Conservation (phyloP, 2,888 invertebrate species). For the Mythimna pallens region DNA sequence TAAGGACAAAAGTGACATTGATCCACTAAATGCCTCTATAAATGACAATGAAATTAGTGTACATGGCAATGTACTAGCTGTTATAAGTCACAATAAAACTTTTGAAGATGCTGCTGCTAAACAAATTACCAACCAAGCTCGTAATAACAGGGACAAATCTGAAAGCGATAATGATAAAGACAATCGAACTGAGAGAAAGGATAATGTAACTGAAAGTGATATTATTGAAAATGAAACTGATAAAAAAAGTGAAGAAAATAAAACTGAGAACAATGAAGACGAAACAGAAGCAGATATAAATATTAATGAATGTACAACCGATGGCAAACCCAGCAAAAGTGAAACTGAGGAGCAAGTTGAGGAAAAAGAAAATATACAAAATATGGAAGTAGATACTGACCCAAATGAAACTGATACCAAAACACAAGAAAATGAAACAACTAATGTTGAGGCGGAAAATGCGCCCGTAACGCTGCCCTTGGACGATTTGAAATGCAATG, state of each 20-base stretch:
- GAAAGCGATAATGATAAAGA: slow-evolving; percentile 12
- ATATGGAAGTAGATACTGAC: slow-evolving; percentile 27
- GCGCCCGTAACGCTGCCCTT: neutral
- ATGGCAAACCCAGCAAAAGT: slow-evolving; percentile 6
- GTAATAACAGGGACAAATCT: slow-evolving; percentile 5
- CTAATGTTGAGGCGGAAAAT: slow-evolving; percentile 6
- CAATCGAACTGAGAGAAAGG: slow-evolving; percentile 33
- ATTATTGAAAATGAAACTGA: slow-evolving; percentile 26
- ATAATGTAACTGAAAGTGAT: slow-evolving; percentile 21
- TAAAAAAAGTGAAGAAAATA: slow-evolving; percentile 31
- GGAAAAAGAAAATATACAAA: slow-evolving; percentile 16
- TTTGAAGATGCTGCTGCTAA: neutral
- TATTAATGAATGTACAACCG: slow-evolving; percentile 29
- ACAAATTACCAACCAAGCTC: neutral
- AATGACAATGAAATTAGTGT: slow-evolving; percentile 39
- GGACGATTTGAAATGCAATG: slow-evolving; percentile 17
- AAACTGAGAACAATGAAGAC: slow-evolving; percentile 27
- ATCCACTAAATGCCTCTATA: slow-evolving; percentile 37
- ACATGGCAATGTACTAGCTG: slow-evolving; percentile 32
- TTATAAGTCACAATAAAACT: slow-evolving; percentile 33
- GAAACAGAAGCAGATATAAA: slow-evolving; percentile 25
- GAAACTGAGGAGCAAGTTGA: slow-evolving; percentile 20
- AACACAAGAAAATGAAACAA: neutral
- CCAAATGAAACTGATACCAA: slow-evolving; percentile 35
- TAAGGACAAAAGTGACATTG: slow-evolving; percentile 54